A percentile compares a stretch with the other conserved stretches of the same genome.
Conservation (phyloP, 2,888 invertebrate species). For the Diarsia mendica region DNA sequence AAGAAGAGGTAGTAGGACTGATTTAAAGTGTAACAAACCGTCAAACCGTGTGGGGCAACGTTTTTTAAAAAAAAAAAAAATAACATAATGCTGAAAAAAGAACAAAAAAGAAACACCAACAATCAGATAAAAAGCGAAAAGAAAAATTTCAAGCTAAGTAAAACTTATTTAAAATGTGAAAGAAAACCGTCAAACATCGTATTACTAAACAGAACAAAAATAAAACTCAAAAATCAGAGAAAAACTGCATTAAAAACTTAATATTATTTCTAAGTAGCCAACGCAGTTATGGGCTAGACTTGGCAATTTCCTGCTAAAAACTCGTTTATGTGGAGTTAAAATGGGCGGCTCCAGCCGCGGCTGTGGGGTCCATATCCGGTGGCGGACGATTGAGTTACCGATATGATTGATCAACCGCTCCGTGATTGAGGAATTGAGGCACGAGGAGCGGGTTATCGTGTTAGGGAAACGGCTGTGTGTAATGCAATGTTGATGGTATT, state of each 20-base stretch:
- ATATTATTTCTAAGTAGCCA: constrained; percentile 25
- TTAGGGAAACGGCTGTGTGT: constrained; percentile 18
- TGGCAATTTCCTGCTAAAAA: constrained; percentile 77
- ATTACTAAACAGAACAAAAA: neutral
- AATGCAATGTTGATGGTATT: neutral
- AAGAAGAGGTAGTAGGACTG: too few relatives aligned
- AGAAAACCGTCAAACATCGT: neutral
- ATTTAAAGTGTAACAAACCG: too few relatives aligned
- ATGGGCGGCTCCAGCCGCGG: constrained; percentile 75
- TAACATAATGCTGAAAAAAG: too few relatives aligned
- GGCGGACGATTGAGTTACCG: constrained; percentile 74
- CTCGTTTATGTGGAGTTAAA: constrained; percentile 81
- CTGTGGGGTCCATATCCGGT: constrained; percentile 82
- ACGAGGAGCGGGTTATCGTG: constrained; percentile 45
- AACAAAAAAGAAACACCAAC: too few relatives aligned
- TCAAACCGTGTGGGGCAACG: too few relatives aligned
- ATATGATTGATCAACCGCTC: constrained; percentile 77
- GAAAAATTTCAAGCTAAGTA: neutral
- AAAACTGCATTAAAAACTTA: neutral
- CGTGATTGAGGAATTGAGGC: constrained; percentile 73
- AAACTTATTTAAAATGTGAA: neutral
- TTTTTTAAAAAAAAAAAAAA: too few relatives aligned
- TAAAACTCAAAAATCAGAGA: neutral
- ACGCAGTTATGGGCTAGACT: constrained; percentile 55
- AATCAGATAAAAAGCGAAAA: too few relatives aligned